Base-by-base conservation (phyloP, 2,888 invertebrate species). In the Lepidocyrtoides sp. region DNA sequence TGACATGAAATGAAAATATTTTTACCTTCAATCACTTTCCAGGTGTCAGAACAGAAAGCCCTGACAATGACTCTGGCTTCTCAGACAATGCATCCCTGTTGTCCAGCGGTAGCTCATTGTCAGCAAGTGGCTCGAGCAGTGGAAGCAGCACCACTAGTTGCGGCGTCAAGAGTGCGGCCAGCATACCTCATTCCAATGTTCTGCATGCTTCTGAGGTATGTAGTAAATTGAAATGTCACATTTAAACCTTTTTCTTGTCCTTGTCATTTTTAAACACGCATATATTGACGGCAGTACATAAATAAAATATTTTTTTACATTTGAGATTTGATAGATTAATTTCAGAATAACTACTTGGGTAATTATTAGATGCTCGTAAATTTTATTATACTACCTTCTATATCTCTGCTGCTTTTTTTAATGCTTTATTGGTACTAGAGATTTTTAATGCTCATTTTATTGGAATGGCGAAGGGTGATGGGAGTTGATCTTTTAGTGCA, bases 31-130 rank as follows among this genome's bases (percentile, higher is more conserved):
- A 79, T 88, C 12, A 32, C 26, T 89, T 90, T 92, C 14, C 92
- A 94, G 95, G 95, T 69, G 95, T 96, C n/a, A 96, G 98, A 93
- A 98, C 98, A 14, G 98, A 99, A 95, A 98, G 98, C 84, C 99
- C 99, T 0, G 99, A 99, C 95, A 99, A 99, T 95, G 99, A 99
- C 96, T 99, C 99, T 12, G 99, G 99, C 17, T 99, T 99, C 95
- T 99, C 99, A 94, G 99, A 99, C 95, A 99, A 98, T 92, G 98
- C 99, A 91, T 98, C 98, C 32, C 97, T 98, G 97, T 96, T 98
- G 92, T 98, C 98, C 32, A 98, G 98, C 94, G 99, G 99, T 95
- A 99, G 98, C 57, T 98, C 98, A 69, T 98, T 98, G 29, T 98
- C 98, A 79, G 98, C 98, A 95, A 98, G 98, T 93, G 97, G 97